Evolutionary conservation across 2,797 vertebrate genomes (phyloP), one percentile per base, ranked within the genome.

Genomic region (Syndactyla subalaris): DNA sequence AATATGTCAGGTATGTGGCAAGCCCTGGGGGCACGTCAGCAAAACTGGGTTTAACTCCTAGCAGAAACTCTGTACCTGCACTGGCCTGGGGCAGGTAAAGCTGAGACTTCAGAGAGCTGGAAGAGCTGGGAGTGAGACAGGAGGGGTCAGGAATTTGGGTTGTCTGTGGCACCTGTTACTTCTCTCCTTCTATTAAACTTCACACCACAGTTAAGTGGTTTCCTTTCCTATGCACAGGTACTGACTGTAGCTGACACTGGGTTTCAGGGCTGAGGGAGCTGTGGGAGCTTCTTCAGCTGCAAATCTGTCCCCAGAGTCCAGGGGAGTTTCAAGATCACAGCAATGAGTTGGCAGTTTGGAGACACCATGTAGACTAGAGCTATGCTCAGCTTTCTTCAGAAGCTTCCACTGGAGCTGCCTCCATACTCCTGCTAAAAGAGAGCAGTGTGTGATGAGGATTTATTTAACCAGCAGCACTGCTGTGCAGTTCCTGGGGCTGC

Each of bases 1-100:
- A 97, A 98, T 98, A 99, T 98, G 97, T 97, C 77, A 98, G 98
- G 98, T 96, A 99, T 99, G 98, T 95, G 95, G 97, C 97, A 83
- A 98, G 97, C 90, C 96, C 88, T 7, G 7, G 88, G 89, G 96
- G 86, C 81, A 96, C 76, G 85, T 81, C 81, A 54, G 94, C 90
- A 88, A 86, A 95, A 46, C 92, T 75, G 88, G 51, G 30, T 82
- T 98, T 98, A 98, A 97, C 94, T 95, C 95, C 95, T 94, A 71
- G 87, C 95, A 95, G 96, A 95, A 82, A 88, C 59, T 95, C 89
- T 41, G 79, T 62, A 18, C 72, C 18, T 22, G 38, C 96, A 68
- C 71, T 88, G 87, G 96, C 97, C 94, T 86, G 76, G 86, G 97
- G 95, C 95, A 96, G 93, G 32, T 24, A 32, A 36, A 90, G 98